Percentiles rank a stretch among this genome's conserved stretches.
Evolutionary conservation across 1,140 invertebrate genomes (phyloP).

Genomic region (Diploscapter pachys): DNA sequence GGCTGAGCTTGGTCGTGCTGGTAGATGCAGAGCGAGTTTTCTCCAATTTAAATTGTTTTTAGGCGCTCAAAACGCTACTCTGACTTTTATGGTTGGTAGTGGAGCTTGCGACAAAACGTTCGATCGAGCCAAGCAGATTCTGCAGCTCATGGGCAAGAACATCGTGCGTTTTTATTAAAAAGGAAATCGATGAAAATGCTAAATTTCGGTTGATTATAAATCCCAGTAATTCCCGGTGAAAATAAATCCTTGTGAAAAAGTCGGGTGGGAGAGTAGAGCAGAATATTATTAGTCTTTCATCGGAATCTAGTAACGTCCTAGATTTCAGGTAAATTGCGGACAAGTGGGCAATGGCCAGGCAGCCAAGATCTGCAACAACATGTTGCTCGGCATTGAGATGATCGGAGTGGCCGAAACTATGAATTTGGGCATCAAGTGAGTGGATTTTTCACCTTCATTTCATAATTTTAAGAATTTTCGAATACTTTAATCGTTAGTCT

Average conservation of each 20-base stretch:
- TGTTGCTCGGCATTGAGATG: constrained; percentile 85
- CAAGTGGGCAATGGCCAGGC: constrained; percentile 83
- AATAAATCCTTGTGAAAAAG: neutral
- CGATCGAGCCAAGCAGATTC: constrained; percentile 70
- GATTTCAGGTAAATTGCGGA: constrained; percentile 75
- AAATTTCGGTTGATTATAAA: too few species aligned
- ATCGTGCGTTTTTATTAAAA: constrained; percentile 44
- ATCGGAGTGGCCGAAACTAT: constrained; percentile 84
- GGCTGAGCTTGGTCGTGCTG: too few species aligned
- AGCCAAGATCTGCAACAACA: constrained; percentile 96
- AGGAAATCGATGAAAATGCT: too few species aligned
- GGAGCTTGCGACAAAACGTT: constrained; percentile 72
- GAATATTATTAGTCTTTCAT: too few species aligned
- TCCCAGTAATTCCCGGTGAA: too few species aligned
- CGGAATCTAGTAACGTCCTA: too few species aligned
- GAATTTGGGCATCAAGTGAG: constrained; percentile 80
- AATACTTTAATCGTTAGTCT: too few species aligned
- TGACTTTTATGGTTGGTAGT: constrained; percentile 96
- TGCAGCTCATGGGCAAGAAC: constrained; percentile 83
- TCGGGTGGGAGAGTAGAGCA: neutral
- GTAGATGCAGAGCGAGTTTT: neutral
- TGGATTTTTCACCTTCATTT: constrained; percentile 11
- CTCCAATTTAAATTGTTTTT: constrained; percentile 69
- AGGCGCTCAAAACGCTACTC: constrained; percentile 80
- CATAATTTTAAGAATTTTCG: too few species aligned